Percentiles rank a stretch among this genome's conserved stretches.
Evolutionary conservation across 2,888 invertebrate species (phyloP).

Genomic region (Drosophila mulleri): DNA sequence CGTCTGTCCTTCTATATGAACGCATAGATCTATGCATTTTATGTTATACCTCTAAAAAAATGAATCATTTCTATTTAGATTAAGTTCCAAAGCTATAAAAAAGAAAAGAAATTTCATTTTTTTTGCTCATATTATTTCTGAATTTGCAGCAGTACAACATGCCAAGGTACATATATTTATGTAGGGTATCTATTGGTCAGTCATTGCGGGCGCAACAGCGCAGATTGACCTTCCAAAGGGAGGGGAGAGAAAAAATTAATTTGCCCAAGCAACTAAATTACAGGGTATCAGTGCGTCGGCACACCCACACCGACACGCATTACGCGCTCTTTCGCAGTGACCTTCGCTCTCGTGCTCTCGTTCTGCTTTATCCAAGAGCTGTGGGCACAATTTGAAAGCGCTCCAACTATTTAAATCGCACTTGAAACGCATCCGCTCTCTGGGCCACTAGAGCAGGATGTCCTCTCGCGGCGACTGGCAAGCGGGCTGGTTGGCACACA

Average conservation of each 20-base stretch:
- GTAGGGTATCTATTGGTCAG: neutral
- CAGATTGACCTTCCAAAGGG: neutral
- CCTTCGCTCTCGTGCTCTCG: neutral
- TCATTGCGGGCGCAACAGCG: neutral
- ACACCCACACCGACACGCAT: no score
- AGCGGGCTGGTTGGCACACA: constrained; percentile 1
- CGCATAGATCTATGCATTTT: no score
- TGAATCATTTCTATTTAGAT: no score
- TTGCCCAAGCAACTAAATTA: neutral
- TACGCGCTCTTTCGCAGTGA: neutral
- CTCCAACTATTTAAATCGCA: constrained; percentile 9
- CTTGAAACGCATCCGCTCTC: neutral
- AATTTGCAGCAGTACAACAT: no score
- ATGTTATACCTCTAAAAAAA: no score
- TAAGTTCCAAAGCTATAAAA: no score
- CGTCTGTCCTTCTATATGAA: no score
- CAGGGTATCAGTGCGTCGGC: neutral
- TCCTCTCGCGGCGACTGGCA: neutral
- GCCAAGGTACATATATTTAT: no score
- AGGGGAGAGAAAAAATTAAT: no score
- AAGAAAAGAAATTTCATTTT: no score
- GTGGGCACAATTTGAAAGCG: constrained; percentile 4
- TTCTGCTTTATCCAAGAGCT: neutral
- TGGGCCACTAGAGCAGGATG: neutral
- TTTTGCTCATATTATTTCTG: no score